phyloP scores from a whole-genome alignment of 1,140 invertebrate genomes.

The Drosophila insularis region DNA sequence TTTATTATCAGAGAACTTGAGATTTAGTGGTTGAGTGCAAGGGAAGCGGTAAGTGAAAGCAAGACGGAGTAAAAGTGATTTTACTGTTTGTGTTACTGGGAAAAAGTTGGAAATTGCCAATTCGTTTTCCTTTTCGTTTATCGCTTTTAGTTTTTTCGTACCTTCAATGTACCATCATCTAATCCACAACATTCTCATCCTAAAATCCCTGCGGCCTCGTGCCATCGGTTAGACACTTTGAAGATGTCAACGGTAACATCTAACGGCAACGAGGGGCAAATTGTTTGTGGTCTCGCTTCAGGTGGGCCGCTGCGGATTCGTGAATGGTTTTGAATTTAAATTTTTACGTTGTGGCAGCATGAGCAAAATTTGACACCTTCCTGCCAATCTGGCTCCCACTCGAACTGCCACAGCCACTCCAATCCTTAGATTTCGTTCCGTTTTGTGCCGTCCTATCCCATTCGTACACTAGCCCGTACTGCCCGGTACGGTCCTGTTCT shows the following conservation, averaged over 20 bases:
- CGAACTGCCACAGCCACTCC: not conserved
- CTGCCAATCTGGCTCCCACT: not conserved
- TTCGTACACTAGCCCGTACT: not conserved
- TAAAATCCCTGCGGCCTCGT: not conserved
- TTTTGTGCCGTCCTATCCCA: not conserved
- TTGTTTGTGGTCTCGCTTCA: conserved; percentile 61
- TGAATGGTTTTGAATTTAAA: conserved; percentile 57
- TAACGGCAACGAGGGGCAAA: conserved; percentile 37
- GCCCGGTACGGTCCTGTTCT: not conserved
- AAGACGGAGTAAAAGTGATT: not conserved
- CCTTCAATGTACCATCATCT: not conserved
- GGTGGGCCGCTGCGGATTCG: conserved; percentile 7
- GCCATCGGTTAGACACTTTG: conserved; percentile 56
- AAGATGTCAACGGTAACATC: conserved; percentile 58
- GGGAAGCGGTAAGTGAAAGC: not conserved
- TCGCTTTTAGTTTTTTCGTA: not conserved
- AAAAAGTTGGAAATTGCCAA: conserved; percentile 48
- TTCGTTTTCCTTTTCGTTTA: conserved; percentile 6
- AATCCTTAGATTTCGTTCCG: not conserved
- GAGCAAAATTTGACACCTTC: conserved; percentile 27
- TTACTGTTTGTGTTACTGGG: not conserved
- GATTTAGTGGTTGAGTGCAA: not conserved
- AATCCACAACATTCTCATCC: not conserved
- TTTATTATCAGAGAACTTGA: not conserved
- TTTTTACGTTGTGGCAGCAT: conserved; percentile 26